Base-by-base conservation (phyloP, 2,797 vertebrate genomes). In the Threskiornis aethiopicus region DNA sequence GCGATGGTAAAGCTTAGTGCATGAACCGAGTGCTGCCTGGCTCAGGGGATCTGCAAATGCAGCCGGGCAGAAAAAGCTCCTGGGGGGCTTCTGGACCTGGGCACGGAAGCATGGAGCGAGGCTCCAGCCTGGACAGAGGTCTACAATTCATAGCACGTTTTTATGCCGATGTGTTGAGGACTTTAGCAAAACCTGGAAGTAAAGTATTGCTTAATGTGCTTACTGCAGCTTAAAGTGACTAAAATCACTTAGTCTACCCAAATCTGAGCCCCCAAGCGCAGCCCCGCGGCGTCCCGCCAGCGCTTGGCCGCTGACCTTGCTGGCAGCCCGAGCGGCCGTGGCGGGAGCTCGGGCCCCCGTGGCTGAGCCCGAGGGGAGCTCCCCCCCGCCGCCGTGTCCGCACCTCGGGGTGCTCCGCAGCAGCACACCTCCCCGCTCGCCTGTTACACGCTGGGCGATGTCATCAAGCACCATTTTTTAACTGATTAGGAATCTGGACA, bases 61-160 rank as follows among this genome's bases (percentile, higher is more conserved):
- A 64, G 41, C 37, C 39, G 22, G 66, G 47, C 25, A 57, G 44
- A 11, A 66, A 26, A 87, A 59, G 18, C 51, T 82, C 71, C 11
- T 4, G 28, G 15, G 28, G 58, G 24, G 19, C n/a, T 64, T 44
- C 35, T 79, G 71, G 75, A 28, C 44, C 33, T 37, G 29, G 39
- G 33, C 26, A 6, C 4, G 0, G 0, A 5, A 47, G 26, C 46
- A 24, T 9, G 6, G 54, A 59, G 54, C 57, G 67, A 77, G 44
- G 52, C 33, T 55, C 39, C 69, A 80, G 46, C 46, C 29, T 9
- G 29, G 44, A 41, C 35, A 73, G 59, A 51, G 37, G 14, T 29
- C 35, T 65, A 5, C 3, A 2, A 9, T 47, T 76, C 21, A 1
- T 10, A 58, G 71, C 41, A 13, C 7, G 0, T 54, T 52, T 66